Conservation (phyloP, 1,140 invertebrate species). For the Helicoverpa armigera region DNA sequence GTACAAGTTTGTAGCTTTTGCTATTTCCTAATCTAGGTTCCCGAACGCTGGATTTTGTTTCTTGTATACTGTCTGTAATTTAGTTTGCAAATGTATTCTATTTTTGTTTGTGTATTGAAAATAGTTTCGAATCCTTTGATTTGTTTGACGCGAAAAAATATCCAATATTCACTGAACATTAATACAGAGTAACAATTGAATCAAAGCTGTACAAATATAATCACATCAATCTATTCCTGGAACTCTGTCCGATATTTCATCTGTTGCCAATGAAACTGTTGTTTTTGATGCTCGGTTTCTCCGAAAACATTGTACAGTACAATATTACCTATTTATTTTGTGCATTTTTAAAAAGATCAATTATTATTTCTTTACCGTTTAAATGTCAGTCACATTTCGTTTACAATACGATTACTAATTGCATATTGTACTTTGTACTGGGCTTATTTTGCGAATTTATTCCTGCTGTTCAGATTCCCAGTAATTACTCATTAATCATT, state of each 20-base stretch:
- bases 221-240: not conserved
- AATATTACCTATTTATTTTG: not conserved
- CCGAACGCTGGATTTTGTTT: not conserved
- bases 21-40: slow-evolving; percentile 4
- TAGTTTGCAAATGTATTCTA: not conserved
- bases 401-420: too few species aligned
- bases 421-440: too few species aligned
- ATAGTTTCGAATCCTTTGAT: too few species aligned
- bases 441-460: too few species aligned
- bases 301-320: not conserved
- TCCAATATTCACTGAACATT: too few species aligned
- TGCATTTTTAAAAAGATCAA: not conserved
- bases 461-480: too few species aligned
- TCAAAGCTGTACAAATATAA: not conserved
- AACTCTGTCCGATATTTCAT: not conserved
- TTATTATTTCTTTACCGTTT: too few species aligned
- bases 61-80: not conserved
- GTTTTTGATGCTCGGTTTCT: not conserved
- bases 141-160: too few species aligned
- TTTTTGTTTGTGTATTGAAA: not conserved
- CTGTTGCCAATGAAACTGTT: not conserved
- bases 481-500: too few species aligned
- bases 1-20: not conserved
- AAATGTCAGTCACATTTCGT: too few species aligned
- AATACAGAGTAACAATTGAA: too few species aligned